A percentile compares a stretch with the other conserved stretches of the same genome.
phyloP scores from a whole-genome alignment of 1,140 invertebrate genomes.

The Lanistes nyassanus region DNA sequence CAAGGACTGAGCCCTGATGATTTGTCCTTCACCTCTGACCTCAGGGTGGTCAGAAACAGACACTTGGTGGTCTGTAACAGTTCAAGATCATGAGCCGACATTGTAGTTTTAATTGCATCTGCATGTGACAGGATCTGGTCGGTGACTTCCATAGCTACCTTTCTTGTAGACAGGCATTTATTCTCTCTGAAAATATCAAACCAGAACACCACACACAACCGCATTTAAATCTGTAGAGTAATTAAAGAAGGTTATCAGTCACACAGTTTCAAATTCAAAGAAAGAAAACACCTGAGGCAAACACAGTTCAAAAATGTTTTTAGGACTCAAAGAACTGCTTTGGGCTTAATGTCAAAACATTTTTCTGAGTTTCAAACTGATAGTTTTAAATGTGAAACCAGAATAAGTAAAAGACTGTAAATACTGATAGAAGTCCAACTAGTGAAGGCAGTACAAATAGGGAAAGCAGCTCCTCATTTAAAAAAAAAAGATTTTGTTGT shows the following conservation, averaged over 20 bases:
- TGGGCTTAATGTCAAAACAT: too few relatives aligned
- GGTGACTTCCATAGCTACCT: slow-evolving; percentile 29
- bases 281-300: not conserved
- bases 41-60: not conserved
- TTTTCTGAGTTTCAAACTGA: too few relatives aligned
- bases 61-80: slow-evolving; percentile 14
- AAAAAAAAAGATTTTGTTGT: too few relatives aligned
- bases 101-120: not conserved
- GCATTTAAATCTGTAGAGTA: too few relatives aligned
- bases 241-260: not conserved
- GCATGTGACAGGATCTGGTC: slow-evolving; percentile 16
- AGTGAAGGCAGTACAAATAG: not conserved
- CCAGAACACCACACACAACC: too few relatives aligned
- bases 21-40: not conserved
- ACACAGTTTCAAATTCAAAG: not conserved
- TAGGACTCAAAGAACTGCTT: too few relatives aligned
- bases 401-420: not conserved
- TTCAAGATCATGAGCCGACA: not conserved
- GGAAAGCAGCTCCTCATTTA: not conserved
- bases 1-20: not conserved
- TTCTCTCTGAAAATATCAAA: slow-evolving; percentile 23
- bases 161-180: slow-evolving; percentile 28
- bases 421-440: not conserved
- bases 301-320: not conserved
- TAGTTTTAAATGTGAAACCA: too few relatives aligned